Base-by-base conservation (phyloP, 2,113 vertebrate species). In the Sterrhoptilus dennistouni region DNA sequence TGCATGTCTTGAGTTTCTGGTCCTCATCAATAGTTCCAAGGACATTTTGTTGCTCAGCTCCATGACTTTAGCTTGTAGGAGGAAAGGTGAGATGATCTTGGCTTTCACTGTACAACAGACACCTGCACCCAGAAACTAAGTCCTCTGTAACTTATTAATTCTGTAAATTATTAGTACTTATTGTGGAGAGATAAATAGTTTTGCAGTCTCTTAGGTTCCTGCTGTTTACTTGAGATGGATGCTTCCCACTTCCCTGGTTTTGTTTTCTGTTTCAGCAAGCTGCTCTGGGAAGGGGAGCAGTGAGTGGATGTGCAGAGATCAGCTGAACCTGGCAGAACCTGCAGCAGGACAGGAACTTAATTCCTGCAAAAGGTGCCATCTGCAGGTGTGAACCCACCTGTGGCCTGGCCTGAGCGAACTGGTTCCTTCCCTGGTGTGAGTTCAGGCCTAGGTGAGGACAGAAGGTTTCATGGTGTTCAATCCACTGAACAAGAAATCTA, bases 401-500 rank as follows among this genome's bases (percentile, higher is more conserved):
- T 29, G 27, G 33, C 20, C 52, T 63, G 66, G 20, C 38, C 50
- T 38, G 23, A 24, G 49, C 35, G 27, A 60, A 5, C 4, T 60
- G 35, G 3, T 4, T 60, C 4, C 4, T 31, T 66, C 52, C 59
- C 18, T 25, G 0, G 0, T 38, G 45, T 25, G 35, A 49, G 33
- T 21, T 66, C 64, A 63, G 71, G 44, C 12, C 61, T 25, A 5
- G 44, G 27, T 21, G 38, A 29, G 38, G 21, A 7, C 35, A 85
- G 44, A 17, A 0, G 4, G 9, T 60, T 80, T 40, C 3, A 1
- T 6, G 22, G 27, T 31, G 17, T 54, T 74, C 52, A 18, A 47
- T 40, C n/a, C 60, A 8, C 28, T 20, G 28, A 50, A 35, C 23
- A 53, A 6, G 15, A 7, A 8, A 28, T 38, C 28, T 50, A 4